Base-by-base conservation (phyloP, 2,797 vertebrate species). In the Merluccius polli region DNA sequence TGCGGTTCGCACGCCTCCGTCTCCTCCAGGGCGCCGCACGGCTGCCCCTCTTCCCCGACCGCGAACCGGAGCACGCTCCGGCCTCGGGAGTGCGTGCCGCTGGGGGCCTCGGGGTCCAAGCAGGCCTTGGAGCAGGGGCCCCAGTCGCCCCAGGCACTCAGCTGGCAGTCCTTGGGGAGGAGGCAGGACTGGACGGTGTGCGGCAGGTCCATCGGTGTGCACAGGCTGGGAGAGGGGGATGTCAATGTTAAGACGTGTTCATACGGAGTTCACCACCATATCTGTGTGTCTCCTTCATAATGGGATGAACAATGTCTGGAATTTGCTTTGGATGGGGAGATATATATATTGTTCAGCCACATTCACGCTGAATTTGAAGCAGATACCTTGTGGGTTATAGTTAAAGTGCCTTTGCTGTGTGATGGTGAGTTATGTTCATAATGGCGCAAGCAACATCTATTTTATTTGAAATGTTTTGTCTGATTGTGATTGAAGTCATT, bases 131-230 rank as follows among this genome's bases (percentile, higher is more conserved):
- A 95, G 88, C 98, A 99, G 2, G 93, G 86, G 9, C 93, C 92
- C 97, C 97, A 99, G 30, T 93, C 91, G 0, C 90, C 86, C 98
- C 98, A 99, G 67, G 97, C 96, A 0, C 94, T 95, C 75, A 97
- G 84, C 81, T 95, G 93, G 84, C 97, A 99, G 79, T 96, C 96
- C 82, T 95, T 97, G 3, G 92, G 89, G 29, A 98, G 93, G 80
- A 98, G 93, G 63, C 98, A 99, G 76, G 97, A 95, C 90, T 97
- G 97, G 92, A 97, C 93, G 0, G 95, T 96, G 83, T 95, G 87
- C 3, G 97, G 97, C 68, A 96, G 83, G 70, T 95, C 96, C 78
- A 97, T 94, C 78, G 93, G 94, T 3, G 90, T 87, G 85, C 98
- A 99, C 84, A 96, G 92, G 86, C 98, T 99, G 91, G 12, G 31